A percentile compares a stretch with the other conserved stretches of the same genome.
phyloP scores from a whole-genome alignment of 2,797 vertebrate genomes.

The Etheostoma perlongum region DNA sequence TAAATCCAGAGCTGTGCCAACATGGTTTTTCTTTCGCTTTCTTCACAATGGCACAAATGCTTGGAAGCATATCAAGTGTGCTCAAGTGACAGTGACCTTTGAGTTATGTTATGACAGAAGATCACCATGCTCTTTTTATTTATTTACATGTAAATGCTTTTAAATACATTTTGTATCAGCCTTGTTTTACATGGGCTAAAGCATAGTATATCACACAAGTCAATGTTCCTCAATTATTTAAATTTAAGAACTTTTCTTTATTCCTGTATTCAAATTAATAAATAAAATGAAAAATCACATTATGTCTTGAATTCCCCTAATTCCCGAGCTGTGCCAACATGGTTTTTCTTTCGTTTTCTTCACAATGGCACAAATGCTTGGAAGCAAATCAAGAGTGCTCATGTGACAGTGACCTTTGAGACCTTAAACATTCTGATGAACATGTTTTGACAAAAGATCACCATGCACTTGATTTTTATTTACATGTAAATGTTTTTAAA shows the following conservation, averaged over 20 bases:
- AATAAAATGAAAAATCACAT: too few species aligned
- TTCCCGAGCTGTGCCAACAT: rapidly evolving
- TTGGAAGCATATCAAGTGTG: background rate
- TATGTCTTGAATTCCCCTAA: background rate
- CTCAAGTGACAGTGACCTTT: background rate
- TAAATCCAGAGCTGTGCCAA: rapidly evolving
- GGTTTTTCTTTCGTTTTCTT: slow-evolving; percentile 11
- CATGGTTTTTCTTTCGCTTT: slow-evolving; percentile 11
- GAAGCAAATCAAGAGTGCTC: rapidly evolving
- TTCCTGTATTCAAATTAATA: background rate
- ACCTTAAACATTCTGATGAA: background rate
- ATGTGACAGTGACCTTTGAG: background rate
- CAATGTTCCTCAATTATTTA: background rate
- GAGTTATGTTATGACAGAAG: background rate
- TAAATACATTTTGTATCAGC: rapidly evolving
- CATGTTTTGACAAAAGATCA: background rate
- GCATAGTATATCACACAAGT: background rate
- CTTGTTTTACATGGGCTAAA: background rate
- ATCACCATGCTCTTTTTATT: background rate
- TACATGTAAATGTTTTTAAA: background rate
- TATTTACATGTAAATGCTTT: background rate
- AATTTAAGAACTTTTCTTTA: background rate
- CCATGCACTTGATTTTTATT: background rate
- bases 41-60: background rate
- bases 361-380: background rate